These are phyloP conservation scores for Hirundichthys speculiger DNA, from an alignment of 2,113 vertebrate genomes.

Conservation along the genomic window DNA sequence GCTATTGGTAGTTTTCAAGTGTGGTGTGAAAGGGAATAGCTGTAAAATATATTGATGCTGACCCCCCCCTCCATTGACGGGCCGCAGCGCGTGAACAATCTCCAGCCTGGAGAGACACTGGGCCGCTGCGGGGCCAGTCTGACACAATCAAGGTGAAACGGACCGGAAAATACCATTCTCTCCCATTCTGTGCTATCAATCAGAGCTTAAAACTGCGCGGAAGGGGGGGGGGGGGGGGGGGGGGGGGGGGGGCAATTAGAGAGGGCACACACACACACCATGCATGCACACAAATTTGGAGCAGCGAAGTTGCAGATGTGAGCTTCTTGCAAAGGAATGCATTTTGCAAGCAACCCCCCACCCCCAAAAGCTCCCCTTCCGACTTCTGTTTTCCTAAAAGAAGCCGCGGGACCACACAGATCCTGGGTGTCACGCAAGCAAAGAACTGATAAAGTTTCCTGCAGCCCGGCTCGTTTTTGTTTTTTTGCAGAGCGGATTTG, in stretches of 20 bases:
- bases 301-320: constrained; percentile 70
- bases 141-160: constrained; percentile 85
- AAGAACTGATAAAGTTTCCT: constrained; percentile 65
- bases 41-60: constrained; percentile 84
- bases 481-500: constrained; percentile 49
- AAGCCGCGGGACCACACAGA: constrained; percentile 73
- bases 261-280: constrained; percentile 1
- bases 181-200: constrained; percentile 73
- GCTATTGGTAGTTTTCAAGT: constrained; percentile 80
- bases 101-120: constrained; percentile 67
- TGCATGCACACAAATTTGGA: constrained; percentile 29
- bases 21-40: constrained; percentile 75
- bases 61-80: constrained; percentile 73
- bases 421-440: constrained; percentile 40
- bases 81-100: constrained; percentile 80
- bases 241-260: constrained; percentile 54
- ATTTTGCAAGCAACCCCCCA: constrained; percentile 29
- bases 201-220: constrained; percentile 64
- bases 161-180: constrained; percentile 87
- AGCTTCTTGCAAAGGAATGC: constrained; percentile 68
- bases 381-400: constrained; percentile 45
- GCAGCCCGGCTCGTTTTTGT: constrained; percentile 48
- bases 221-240: constrained; percentile 45
- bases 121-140: constrained; percentile 74
- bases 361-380: not conserved